Evolutionary conservation across 2,888 invertebrate genomes (phyloP).

Genomic region (Muschampia plurimacula): DNA sequence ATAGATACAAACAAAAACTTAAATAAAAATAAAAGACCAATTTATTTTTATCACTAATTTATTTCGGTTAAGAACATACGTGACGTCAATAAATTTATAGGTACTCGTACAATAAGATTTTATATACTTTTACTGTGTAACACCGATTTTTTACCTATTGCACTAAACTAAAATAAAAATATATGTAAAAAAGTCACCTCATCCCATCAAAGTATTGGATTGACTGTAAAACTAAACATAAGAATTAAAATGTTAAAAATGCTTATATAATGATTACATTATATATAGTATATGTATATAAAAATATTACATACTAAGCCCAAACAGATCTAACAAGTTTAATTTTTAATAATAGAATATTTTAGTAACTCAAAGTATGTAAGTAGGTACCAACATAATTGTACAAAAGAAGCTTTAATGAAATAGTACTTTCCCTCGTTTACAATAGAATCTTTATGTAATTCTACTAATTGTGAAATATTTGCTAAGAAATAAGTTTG

Average conservation of each 20-base stretch:
- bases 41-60: slow-evolving; percentile 56
- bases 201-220: background rate
- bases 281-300: background rate
- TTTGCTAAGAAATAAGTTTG: no score
- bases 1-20: no score
- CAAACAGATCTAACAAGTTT: background rate
- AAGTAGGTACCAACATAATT: no score
- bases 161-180: background rate
- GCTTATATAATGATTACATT: background rate
- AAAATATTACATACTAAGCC: background rate
- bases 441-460: no score
- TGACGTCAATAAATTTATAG: slow-evolving; percentile 47
- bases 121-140: slow-evolving; percentile 27
- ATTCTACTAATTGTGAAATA: no score
- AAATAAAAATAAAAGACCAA: slow-evolving; percentile 39
- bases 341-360: no score
- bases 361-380: no score
- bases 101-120: slow-evolving; percentile 29
- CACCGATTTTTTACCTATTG: slow-evolving; percentile 16
- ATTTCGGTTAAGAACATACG: slow-evolving; percentile 60
- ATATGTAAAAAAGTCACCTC: no score
- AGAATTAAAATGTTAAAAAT: background rate
- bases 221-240: background rate
- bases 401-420: no score
- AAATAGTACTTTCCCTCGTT: no score